Base-by-base conservation (phyloP, 1,140 invertebrate species). In the Scaptomyza montana region DNA sequence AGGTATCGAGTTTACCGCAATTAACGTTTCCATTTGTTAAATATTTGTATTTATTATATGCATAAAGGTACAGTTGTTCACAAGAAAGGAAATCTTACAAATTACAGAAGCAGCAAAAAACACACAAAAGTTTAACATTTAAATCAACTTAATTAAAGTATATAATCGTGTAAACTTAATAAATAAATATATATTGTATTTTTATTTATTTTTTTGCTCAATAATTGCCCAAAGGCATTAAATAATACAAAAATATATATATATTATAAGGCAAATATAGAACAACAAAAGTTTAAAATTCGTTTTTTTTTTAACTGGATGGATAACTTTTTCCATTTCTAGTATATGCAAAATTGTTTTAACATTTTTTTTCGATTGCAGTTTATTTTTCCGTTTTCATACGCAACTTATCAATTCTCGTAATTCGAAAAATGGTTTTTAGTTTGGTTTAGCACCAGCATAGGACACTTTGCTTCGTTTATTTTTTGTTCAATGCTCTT, bases 11-110 rank as follows among this genome's bases (percentile, higher is more conserved):
- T n/a, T n/a, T n/a, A n/a, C n/a, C n/a, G n/a, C n/a, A n/a, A n/a
- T n/a, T n/a, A n/a, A n/a, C n/a, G n/a, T n/a, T 16, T 16, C 16
- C 16, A 1, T 16, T 16, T 16, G 16, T 16, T 66, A 54, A 49
- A 61, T 56, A 62, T 73, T 81, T 68, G 76, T 87, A 33, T 86
- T 87, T 87, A 89, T 82, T 86, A 86, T 85, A 86, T 36, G 33
- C 87, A 80, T 89, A 89, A 89, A 89, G 84, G 84, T 89, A 89
- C 84, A 89, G 85, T 84, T 89, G 84, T 89, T 89, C 84, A 89
- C 84, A 89, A 89, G 79, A 89, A 89, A 89, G 84, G 80, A 89
- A 89, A 89, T 89, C 84, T 89, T 89, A 84, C 60, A 72, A 84
- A 80, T 85, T 74, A 89, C 63, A 89, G 77, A 89, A 89, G 84